Evolutionary conservation across 2,113 vertebrate species (phyloP).

Genomic region (Scytalopus superciliaris): DNA sequence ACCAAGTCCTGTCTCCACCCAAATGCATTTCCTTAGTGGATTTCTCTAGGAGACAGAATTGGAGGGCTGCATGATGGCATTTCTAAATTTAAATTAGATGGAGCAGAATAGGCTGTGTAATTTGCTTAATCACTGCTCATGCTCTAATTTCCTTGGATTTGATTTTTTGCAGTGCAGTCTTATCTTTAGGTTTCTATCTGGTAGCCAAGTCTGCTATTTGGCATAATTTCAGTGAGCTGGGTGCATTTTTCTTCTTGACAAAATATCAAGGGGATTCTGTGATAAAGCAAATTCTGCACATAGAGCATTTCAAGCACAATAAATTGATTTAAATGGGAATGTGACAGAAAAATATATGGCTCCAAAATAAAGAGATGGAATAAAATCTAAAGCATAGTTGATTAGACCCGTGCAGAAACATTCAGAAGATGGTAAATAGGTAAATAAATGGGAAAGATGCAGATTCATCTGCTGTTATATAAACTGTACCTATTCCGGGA

Average conservation of each 20-base stretch:
- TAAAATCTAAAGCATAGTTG: background rate
- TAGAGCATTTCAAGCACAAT: background rate
- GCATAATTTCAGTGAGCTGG: conserved; percentile 26
- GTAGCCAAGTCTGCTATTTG: conserved; percentile 33
- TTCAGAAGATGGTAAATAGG: conserved; percentile 3
- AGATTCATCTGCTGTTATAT: conserved; percentile 12
- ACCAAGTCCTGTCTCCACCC: conserved; percentile 1
- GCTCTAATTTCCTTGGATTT: conserved; percentile 57
- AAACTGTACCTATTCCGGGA: conserved; percentile 19
- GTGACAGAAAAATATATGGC: background rate
- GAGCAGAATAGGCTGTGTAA: conserved; percentile 47
- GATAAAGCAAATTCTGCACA: background rate
- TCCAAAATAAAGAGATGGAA: background rate
- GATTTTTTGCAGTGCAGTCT: conserved; percentile 46
- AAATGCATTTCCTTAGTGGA: conserved; percentile 40
- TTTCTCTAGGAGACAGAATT: conserved; percentile 48
- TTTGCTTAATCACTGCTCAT: conserved; percentile 53
- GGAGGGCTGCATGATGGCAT: conserved; percentile 2
- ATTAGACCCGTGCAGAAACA: background rate
- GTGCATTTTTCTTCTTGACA: conserved; percentile 24
- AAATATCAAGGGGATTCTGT: conserved; percentile 12
- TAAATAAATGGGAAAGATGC: conserved; percentile 1
- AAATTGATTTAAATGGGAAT: conserved; percentile 28
- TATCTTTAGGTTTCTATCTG: conserved; percentile 36
- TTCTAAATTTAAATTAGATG: conserved; percentile 61